phyloP scores from a whole-genome alignment of 2,113 vertebrate genomes.

The Egretta garzetta region DNA sequence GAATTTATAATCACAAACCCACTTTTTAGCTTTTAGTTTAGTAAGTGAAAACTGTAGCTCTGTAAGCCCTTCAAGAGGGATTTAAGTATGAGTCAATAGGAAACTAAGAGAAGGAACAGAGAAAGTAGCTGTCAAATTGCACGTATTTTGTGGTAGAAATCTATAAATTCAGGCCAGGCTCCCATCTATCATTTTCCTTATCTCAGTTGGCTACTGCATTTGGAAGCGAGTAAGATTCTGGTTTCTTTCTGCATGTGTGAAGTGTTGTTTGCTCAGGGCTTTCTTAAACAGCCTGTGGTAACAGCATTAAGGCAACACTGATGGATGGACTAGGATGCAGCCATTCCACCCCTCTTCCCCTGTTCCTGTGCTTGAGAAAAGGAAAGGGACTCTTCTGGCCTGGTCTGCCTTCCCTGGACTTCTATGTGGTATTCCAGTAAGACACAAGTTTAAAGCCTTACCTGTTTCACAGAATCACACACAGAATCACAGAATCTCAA shows the following conservation, averaged over 20 bases:
- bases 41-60: slow-evolving; percentile 8
- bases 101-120: slow-evolving; percentile 8
- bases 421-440: neutral
- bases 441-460: neutral
- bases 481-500: too few relatives aligned
- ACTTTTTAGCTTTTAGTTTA: neutral
- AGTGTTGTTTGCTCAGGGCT: neutral
- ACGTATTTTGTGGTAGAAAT: neutral
- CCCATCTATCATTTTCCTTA: slow-evolving; percentile 53
- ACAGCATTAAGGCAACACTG: neutral
- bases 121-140: slow-evolving; percentile 45
- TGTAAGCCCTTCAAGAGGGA: slow-evolving; percentile 19
- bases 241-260: neutral
- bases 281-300: neutral
- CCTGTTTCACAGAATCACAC: neutral
- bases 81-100: slow-evolving; percentile 33
- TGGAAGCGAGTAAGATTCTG: neutral
- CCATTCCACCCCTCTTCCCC: neutral
- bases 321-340: neutral
- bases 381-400: neutral
- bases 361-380: neutral
- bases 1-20: slow-evolving; percentile 22
- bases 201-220: slow-evolving; percentile 6
- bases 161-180: slow-evolving; percentile 51
- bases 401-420: neutral